Evolutionary conservation across 2,797 vertebrate genomes (phyloP).

Genomic region (Mormyrus hasselquistii): DNA sequence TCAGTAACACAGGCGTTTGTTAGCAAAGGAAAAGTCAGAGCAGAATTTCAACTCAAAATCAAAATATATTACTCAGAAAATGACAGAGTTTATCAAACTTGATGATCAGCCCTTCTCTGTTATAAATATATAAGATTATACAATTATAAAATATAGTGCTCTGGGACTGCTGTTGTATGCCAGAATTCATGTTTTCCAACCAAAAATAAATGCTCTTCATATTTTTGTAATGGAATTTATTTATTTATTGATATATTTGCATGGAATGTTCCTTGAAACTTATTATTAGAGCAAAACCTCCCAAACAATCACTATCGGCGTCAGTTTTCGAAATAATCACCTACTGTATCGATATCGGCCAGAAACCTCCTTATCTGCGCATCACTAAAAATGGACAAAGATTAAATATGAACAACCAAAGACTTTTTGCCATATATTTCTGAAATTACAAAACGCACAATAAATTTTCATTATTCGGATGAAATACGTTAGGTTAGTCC

Average conservation of each 20-base stretch:
- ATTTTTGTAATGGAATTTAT: not conserved
- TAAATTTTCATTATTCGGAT: not conserved
- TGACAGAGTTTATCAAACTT: not conserved
- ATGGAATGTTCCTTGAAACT: not conserved
- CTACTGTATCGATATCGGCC: not conserved
- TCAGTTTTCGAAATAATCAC: not conserved
- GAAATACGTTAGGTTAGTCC: not conserved
- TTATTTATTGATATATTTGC: not conserved
- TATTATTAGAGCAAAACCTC: not conserved
- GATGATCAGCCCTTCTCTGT: not conserved
- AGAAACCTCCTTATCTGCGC: not conserved
- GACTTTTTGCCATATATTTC: not conserved
- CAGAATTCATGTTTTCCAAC: not conserved
- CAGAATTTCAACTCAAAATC: not conserved
- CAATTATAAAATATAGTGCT: not conserved
- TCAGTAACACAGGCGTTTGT: not conserved
- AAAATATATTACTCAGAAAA: slow-evolving; percentile 1
- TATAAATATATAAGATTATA: not conserved
- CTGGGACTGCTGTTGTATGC: not conserved
- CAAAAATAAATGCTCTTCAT: not conserved
- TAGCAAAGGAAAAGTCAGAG: not conserved
- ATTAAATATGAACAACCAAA: not conserved
- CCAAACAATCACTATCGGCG: not conserved
- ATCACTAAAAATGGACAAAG: not conserved
- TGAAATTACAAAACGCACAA: not conserved